Evolutionary conservation across 2,113 vertebrate species (phyloP), one percentile per base, ranked within the genome.

Genomic region (Smithornis capensis): DNA sequence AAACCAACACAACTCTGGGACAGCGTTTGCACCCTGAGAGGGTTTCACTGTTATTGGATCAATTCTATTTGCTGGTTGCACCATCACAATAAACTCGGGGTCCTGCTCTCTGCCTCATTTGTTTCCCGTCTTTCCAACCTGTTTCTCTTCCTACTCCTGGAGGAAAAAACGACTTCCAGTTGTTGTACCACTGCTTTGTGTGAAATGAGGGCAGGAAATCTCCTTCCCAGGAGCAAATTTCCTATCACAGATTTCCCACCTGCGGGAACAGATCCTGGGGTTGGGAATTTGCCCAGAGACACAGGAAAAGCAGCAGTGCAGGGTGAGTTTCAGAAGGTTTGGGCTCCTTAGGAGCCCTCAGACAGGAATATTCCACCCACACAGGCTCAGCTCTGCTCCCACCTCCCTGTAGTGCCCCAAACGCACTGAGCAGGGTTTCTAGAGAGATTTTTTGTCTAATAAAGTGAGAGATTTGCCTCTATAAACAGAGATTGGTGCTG

Each of bases 1-100:
- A 17, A 12, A 29, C 19, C 3, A 0, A 1, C 3, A 2, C 9
- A 14, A 8, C 70, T 37, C 22, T 1, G 35, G 9, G 25, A 2
- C 35, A 4, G 3, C 0, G 3, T 67, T 10, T 4, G 1, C 3
- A 3, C 4, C 59, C 37, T 0, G 1, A 31, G 50, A 55, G 40
- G 28, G 7, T 93, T 85, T 69, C 31, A 5, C 18, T 57, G 29
- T 7, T 11, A 9, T 19, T 31, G 64, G 25, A 10, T 70, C 47
- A 5, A 6, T 42, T 33, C 10, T 11, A 0, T 23, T 38, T 5
- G 1, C 49, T 0, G 2, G 10, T 73, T 53, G 44, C 73, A 11
- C 21, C 45, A 5, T 42, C 29, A 1, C n/a, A 96, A 60, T 97
- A 97, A 96, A 97, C 35, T 77, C 73, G 4, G 59, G 62, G 56